Evolutionary conservation across 64 coral and sea anemone species (phyloP).

Genomic region (Platygyra sinensis): DNA sequence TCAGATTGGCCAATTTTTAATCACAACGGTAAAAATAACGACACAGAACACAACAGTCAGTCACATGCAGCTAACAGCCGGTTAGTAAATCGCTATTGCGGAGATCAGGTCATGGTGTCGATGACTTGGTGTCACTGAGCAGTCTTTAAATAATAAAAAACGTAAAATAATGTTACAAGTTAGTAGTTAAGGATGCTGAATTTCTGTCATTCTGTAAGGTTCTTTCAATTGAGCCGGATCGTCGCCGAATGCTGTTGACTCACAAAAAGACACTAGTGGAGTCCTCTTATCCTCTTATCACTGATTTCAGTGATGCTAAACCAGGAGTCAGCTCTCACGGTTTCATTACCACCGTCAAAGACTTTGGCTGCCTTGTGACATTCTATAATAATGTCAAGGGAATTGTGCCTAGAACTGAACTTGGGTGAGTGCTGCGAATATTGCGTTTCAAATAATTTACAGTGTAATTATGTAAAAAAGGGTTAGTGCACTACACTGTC

Average conservation of each 20-base stretch:
- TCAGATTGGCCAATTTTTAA: too few species aligned
- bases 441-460: background rate
- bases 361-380: conserved; percentile 86
- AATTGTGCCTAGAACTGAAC: conserved; percentile 65
- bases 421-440: conserved; percentile 56
- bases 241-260: conserved; percentile 65
- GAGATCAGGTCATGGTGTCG: too few species aligned
- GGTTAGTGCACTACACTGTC: background rate
- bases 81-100: too few species aligned
- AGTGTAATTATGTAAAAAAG: background rate
- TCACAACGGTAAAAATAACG: too few species aligned
- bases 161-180: too few species aligned
- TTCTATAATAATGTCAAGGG: conserved; percentile 97
- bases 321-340: conserved; percentile 76
- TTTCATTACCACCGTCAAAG: conserved; percentile 75
- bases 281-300: conserved; percentile 59
- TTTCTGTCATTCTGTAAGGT: conserved; percentile 44
- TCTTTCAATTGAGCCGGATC: conserved; percentile 73
- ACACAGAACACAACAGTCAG: too few species aligned
- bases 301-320: conserved; percentile 63
- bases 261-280: conserved; percentile 94
- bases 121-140: too few species aligned
- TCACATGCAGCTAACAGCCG: too few species aligned
- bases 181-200: background rate
- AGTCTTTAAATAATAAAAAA: too few species aligned